Percentiles rank a stretch among this genome's conserved stretches.
These are phyloP conservation scores for Synanceia verrucosa DNA, from an alignment of 2,797 vertebrate genomes.

Conservation along the genomic window DNA sequence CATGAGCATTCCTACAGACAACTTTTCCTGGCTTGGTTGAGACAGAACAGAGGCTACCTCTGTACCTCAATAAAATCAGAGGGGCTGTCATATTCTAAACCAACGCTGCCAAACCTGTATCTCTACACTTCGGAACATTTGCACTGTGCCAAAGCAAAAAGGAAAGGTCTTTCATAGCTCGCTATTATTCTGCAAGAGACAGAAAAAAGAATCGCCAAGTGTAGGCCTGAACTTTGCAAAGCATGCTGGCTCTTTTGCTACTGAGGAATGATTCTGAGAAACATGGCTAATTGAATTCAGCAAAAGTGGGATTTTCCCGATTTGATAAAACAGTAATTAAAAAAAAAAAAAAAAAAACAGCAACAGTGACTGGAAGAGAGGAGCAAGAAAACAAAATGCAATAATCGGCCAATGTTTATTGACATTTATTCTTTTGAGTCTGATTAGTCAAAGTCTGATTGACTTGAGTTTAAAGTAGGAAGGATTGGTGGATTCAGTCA, in stretches of 20 bases:
- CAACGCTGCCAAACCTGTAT: conserved; percentile 20
- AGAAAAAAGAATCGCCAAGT: neutral
- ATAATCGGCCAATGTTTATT: neutral
- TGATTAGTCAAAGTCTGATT: neutral
- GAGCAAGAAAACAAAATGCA: neutral
- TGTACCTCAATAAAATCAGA: conserved; percentile 64
- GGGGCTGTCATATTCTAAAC: conserved; percentile 55
- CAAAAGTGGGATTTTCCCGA: conserved; percentile 18
- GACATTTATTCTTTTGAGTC: conserved; percentile 1
- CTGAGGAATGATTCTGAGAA: conserved; percentile 12
- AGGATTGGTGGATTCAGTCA: neutral
- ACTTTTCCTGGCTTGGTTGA: conserved; percentile 50
- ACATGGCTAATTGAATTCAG: conserved; percentile 43
- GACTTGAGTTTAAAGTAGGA: neutral
- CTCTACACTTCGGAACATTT: neutral
- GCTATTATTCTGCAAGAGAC: conserved; percentile 1
- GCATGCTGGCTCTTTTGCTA: neutral
- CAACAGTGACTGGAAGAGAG: neutral
- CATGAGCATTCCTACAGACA: conserved; percentile 70
- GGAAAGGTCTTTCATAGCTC: conserved; percentile 10
- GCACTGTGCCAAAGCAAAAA: conserved; percentile 10
- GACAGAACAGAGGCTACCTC: conserved; percentile 61
- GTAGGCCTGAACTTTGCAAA: conserved; percentile 24
- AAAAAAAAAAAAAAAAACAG: conserved; percentile 4
- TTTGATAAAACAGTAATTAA: conserved; percentile 1